Base-by-base conservation (phyloP, 2,888 invertebrate species). In the Willowsia nigromaculata region DNA sequence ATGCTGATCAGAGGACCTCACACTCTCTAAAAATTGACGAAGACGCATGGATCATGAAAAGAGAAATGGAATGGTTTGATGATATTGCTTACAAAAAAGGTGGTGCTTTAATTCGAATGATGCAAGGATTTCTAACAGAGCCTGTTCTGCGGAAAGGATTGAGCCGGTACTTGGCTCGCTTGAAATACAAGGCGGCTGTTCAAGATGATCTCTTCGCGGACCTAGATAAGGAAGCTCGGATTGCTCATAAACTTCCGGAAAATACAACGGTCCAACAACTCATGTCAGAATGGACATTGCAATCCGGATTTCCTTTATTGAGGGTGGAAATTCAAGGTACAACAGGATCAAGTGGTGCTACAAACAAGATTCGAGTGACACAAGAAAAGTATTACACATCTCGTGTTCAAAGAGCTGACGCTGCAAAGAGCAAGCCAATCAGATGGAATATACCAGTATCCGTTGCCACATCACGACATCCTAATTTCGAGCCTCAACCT, bases 41-140 rank as follows among this genome's bases (percentile, higher is more conserved):
- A n/a, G 86, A 85, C 9, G 27, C 33, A 11, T 90, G 90, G 90
- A 25, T 6, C n/a, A 43, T 56, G 50, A 81, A 82, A 62, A 47
- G 56, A 5, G 85, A 85, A 59, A 90, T 90, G 90, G 81, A 81
- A 7, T 90, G 90, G 90, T 90, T 90, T 62, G 90, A 90, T 65
- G 76, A 71, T 11, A 86, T 90, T 43, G 84, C 86, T 0, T 90
- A 90, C 43, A 74, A 90, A 25, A 90, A 90, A n/a, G 90, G 90
- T 15, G 86, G 90, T 4, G 50, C 83, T 18, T n/a, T 90, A 15
- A 50, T 82, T 13, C 25, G 83, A 50, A 90, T 90, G 90, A 82
- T 90, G 76, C 62, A 86, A 18, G 86, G 90, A 4, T 90, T 90
- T 40, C 78, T 90, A 0, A 65, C 86, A 6, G 82, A 82, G 33